A percentile compares a stretch with the other conserved stretches of the same genome.
Conservation (phyloP, 2,888 invertebrate species). For the Disparrhopalites patrizii region DNA sequence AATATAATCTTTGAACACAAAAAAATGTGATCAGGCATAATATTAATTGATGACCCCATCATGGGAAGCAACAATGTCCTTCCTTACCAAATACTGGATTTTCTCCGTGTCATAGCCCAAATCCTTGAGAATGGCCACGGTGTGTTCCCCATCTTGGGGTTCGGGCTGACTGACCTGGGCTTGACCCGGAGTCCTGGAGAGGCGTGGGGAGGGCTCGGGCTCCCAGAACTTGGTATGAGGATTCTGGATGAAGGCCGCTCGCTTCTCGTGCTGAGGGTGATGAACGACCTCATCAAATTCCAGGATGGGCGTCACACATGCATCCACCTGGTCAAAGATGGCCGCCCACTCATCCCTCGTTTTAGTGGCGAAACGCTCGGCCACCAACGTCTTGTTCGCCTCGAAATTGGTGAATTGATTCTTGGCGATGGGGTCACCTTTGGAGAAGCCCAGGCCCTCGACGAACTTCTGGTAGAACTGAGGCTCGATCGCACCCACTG, state of each 20-base stretch:
- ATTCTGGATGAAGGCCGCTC: constrained; percentile 59
- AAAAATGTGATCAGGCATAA: too few species aligned
- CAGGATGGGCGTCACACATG: constrained; percentile 90
- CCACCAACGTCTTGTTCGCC: constrained; percentile 45
- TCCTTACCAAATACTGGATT: constrained; percentile 55
- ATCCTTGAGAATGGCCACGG: constrained; percentile 62
- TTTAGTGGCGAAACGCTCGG: constrained; percentile 52
- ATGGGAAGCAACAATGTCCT: constrained; percentile 53
- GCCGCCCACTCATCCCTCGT: constrained; percentile 55
- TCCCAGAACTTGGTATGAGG: constrained; percentile 38
- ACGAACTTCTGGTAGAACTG: constrained; percentile 78
- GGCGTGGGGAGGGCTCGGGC: constrained; percentile 73
- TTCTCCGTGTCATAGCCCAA: constrained; percentile 60
- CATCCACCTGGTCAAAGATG: constrained; percentile 77
- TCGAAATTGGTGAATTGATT: constrained; percentile 63
- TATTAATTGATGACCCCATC: too few species aligned
- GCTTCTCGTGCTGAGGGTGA: constrained; percentile 66
- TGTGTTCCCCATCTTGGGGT: constrained; percentile 64
- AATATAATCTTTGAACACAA: too few species aligned
- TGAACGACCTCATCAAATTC: constrained; percentile 65
- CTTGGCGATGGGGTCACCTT: constrained; percentile 56
- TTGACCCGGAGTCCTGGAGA: constrained; percentile 70
- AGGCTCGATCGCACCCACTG: constrained; percentile 91
- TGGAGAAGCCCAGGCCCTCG: constrained; percentile 62
- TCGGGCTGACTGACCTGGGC: constrained; percentile 53